Evolutionary conservation across 1,140 invertebrate species (phyloP).

Genomic region (Halictus rubicundus): DNA sequence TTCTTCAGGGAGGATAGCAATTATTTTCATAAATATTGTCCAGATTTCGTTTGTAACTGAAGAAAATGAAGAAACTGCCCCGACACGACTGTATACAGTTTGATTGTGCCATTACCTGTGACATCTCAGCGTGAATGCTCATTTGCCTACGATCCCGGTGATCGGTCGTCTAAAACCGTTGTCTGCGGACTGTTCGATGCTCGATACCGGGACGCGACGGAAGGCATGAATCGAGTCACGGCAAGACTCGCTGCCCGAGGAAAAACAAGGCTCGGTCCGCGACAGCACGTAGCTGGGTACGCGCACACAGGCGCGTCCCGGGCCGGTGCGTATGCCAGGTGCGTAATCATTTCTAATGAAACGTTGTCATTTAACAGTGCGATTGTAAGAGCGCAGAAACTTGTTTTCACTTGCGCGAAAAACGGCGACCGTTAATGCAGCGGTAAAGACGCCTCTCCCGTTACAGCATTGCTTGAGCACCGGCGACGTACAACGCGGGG

Average conservation of each 20-base stretch:
- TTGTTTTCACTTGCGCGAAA: slow-evolving; percentile 80
- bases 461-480: slow-evolving; percentile 73
- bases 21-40: too few species aligned
- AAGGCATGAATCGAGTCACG: slow-evolving; percentile 20
- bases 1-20: too few species aligned
- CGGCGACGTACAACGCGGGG: slow-evolving; percentile 49
- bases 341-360: slow-evolving; percentile 79
- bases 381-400: slow-evolving; percentile 76
- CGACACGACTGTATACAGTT: too few species aligned
- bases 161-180: neutral
- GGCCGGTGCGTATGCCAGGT: slow-evolving; percentile 44
- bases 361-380: slow-evolving; percentile 77
- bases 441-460: slow-evolving; percentile 81
- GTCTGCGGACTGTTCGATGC: slow-evolving; percentile 1
- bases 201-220: slow-evolving; percentile 8
- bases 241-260: neutral
- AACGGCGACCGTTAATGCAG: slow-evolving; percentile 81
- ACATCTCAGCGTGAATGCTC: too few species aligned
- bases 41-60: too few species aligned
- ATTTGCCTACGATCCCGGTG: neutral
- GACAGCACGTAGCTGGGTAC: neutral
- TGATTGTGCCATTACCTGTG: too few species aligned
- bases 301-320: slow-evolving; percentile 12
- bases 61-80: too few species aligned
- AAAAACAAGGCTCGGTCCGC: slow-evolving; percentile 34